These are phyloP conservation scores for Tiphia femorata DNA, from an alignment of 2,888 invertebrate species.

Conservation along the genomic window DNA sequence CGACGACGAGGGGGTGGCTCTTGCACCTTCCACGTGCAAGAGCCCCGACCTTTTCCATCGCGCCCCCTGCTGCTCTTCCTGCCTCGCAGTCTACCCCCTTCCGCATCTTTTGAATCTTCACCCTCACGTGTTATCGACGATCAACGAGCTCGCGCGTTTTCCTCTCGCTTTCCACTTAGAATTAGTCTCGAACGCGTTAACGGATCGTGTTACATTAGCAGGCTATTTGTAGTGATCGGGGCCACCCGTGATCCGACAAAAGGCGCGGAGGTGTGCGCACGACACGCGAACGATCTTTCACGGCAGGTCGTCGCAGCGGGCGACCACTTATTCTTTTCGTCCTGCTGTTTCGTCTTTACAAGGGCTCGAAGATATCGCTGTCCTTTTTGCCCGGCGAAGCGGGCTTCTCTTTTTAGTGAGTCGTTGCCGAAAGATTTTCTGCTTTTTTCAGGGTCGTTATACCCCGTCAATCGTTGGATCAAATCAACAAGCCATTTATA, in stretches of 20 bases:
- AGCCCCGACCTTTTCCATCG: no score
- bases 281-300: slow-evolving; percentile 41
- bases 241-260: slow-evolving; percentile 52
- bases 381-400: no score
- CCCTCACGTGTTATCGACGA: slow-evolving; percentile 16
- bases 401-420: no score
- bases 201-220: slow-evolving; percentile 47
- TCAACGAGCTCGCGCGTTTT: slow-evolving; percentile 30
- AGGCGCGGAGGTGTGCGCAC: slow-evolving; percentile 44
- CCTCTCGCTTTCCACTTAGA: slow-evolving; percentile 40
- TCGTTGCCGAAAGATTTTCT: no score
- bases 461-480: no score
- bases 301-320: slow-evolving; percentile 52
- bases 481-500: no score
- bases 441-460: no score
- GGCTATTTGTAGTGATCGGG: slow-evolving; percentile 53
- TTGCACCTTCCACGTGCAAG: no score
- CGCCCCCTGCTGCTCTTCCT: no score
- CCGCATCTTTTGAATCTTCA: slow-evolving; percentile 10
- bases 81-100: no score
- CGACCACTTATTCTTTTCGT: slow-evolving; percentile 32
- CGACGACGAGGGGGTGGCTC: neutral
- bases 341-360: slow-evolving; percentile 20
- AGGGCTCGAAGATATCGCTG: no score
- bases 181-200: no score